Conservation (phyloP, 1,140 invertebrate genomes). For the Asobara japonica region DNA sequence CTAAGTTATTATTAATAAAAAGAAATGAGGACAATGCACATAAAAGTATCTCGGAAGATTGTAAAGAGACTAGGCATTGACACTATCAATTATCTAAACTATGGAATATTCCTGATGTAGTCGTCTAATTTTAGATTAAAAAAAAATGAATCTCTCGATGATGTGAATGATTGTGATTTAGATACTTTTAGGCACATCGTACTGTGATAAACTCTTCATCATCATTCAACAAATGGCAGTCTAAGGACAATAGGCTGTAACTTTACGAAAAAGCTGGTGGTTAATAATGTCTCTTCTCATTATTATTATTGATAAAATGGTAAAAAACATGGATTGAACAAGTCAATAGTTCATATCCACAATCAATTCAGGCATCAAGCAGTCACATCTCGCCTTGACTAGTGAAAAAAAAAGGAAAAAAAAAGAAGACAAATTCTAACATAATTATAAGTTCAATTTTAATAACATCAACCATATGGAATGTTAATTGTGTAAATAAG, state of each 20-base stretch:
- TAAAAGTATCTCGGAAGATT: conserved; percentile 2
- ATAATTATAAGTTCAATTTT: background rate
- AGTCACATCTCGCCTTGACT: background rate
- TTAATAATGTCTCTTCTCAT: background rate
- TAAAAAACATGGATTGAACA: background rate
- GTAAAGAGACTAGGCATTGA: background rate
- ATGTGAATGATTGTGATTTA: background rate
- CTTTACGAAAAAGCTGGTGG: conserved; percentile 3
- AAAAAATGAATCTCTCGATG: background rate
- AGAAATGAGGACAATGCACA: conserved; percentile 30
- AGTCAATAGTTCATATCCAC: background rate
- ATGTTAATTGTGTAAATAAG: conserved; percentile 1
- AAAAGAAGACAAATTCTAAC: too few relatives aligned
- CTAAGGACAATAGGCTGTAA: conserved; percentile 1
- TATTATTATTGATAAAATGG: background rate
- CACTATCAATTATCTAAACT: too few relatives aligned
- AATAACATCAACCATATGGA: conserved; percentile 12
- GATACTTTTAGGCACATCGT: conserved; percentile 10
- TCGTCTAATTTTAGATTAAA: too few relatives aligned
- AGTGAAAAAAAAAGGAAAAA: background rate
- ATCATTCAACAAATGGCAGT: background rate
- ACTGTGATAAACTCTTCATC: background rate
- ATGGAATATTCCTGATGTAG: too few relatives aligned
- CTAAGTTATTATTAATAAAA: conserved; percentile 35
- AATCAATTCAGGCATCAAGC: background rate